phyloP scores from a whole-genome alignment of 2,888 invertebrate genomes.

The Anorthoa munda region DNA sequence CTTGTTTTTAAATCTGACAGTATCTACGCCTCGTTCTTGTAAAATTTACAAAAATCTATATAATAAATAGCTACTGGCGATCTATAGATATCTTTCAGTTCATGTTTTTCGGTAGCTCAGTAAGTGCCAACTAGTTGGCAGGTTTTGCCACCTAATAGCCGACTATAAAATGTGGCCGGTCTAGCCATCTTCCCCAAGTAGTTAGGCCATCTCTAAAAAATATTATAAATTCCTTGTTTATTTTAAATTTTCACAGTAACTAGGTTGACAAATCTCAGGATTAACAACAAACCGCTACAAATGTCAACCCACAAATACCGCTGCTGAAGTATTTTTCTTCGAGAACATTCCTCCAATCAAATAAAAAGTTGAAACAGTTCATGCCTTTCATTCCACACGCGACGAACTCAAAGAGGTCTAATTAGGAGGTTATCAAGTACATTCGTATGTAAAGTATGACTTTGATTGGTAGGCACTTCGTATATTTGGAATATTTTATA shows the following conservation, averaged over 20 bases:
- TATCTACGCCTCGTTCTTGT: too few species aligned
- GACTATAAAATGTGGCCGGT: too few species aligned
- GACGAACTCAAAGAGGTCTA: constrained; percentile 39
- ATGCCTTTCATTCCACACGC: constrained; percentile 49
- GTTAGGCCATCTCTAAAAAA: not conserved
- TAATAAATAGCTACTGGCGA: too few species aligned
- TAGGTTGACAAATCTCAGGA: constrained; percentile 35
- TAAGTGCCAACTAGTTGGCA: too few species aligned
- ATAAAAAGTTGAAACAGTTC: constrained; percentile 57
- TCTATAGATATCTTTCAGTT: too few species aligned
- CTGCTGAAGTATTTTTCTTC: constrained; percentile 43
- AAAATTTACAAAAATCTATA: too few species aligned
- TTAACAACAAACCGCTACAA: constrained; percentile 37
- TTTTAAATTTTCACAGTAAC: constrained; percentile 22
- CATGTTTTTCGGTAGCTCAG: too few species aligned
- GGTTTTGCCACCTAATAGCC: too few species aligned
- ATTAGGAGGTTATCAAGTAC: constrained; percentile 47
- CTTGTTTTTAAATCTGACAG: too few species aligned
- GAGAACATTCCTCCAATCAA: constrained; percentile 49
- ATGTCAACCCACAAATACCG: constrained; percentile 43
- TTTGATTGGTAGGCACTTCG: constrained; percentile 24
- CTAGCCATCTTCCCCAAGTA: too few species aligned
- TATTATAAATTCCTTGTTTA: constrained; percentile 44
- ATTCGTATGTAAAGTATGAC: constrained; percentile 36
- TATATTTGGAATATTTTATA: constrained; percentile 17